phyloP scores from a whole-genome alignment of 1,140 invertebrate species.

The Agrilus planipennis region DNA sequence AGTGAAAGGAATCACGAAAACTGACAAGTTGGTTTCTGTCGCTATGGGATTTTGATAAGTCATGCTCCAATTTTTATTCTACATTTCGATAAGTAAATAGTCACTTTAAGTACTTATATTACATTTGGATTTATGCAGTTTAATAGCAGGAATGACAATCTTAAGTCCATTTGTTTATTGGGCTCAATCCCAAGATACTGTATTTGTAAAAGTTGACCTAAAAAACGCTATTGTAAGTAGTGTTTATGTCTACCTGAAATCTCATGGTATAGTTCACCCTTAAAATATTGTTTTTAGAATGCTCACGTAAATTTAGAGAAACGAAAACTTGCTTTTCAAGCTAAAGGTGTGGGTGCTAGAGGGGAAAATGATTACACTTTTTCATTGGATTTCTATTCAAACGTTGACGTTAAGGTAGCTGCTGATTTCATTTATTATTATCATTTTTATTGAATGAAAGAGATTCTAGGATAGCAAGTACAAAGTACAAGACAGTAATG shows the following conservation, averaged over 20 bases:
- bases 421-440: neutral
- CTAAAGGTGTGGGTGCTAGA: slow-evolving; percentile 55
- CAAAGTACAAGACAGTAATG: slow-evolving; percentile 59
- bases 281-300: slow-evolving; percentile 29
- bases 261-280: slow-evolving; percentile 5
- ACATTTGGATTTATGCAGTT: too few relatives aligned
- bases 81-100: too few relatives aligned
- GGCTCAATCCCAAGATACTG: slow-evolving; percentile 69
- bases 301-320: slow-evolving; percentile 46
- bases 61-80: too few relatives aligned
- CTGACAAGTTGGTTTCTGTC: too few relatives aligned
- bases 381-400: slow-evolving; percentile 53
- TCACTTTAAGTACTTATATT: too few relatives aligned
- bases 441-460: neutral
- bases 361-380: slow-evolving; percentile 62
- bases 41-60: too few relatives aligned
- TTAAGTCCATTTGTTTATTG: slow-evolving; percentile 83
- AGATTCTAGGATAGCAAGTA: slow-evolving; percentile 35
- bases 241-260: slow-evolving; percentile 2
- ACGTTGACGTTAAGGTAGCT: slow-evolving; percentile 54
- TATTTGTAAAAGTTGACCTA: slow-evolving; percentile 74
- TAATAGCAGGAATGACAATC: slow-evolving; percentile 20
- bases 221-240: slow-evolving; percentile 59
- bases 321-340: slow-evolving; percentile 47
- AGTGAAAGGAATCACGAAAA: too few relatives aligned